Evolutionary conservation across 1,140 invertebrate genomes (phyloP).

Genomic region (Polypedilum vanderplanki): DNA sequence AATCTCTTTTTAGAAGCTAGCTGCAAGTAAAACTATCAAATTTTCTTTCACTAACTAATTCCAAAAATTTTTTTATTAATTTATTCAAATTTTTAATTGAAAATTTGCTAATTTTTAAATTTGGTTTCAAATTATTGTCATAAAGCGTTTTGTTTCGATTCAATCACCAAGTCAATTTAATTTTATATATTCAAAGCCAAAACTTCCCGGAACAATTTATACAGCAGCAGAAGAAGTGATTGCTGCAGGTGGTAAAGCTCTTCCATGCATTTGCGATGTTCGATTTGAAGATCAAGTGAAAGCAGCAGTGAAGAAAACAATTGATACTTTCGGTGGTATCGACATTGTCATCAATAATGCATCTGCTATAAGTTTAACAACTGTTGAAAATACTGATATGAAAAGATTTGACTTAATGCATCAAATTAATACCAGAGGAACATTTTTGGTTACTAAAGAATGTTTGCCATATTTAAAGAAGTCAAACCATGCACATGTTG

Average conservation of each 20-base stretch:
- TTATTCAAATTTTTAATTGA: too few relatives aligned
- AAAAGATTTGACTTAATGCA: slow-evolving; percentile 95
- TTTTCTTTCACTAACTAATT: too few relatives aligned
- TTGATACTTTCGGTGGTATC: slow-evolving; percentile 91
- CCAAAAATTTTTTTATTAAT: too few relatives aligned
- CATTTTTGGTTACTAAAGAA: slow-evolving; percentile 86
- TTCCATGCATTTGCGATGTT: slow-evolving; percentile 92
- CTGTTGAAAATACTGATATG: slow-evolving; percentile 83
- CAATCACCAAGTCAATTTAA: too few relatives aligned
- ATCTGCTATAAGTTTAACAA: slow-evolving; percentile 88
- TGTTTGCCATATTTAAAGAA: slow-evolving; percentile 87
- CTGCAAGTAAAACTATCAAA: too few relatives aligned
- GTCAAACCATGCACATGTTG: slow-evolving; percentile 87
- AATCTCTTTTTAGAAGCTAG: too few relatives aligned
- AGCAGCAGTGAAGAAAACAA: slow-evolving; percentile 74
- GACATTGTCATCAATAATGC: slow-evolving; percentile 96
- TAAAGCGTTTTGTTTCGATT: too few relatives aligned
- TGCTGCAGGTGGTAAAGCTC: slow-evolving; percentile 77
- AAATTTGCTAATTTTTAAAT: too few relatives aligned
- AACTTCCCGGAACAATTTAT: slow-evolving; percentile 97
- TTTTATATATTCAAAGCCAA: slow-evolving; percentile 51
- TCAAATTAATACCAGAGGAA: slow-evolving; percentile 83
- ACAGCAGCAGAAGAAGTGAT: slow-evolving; percentile 94
- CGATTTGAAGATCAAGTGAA: slow-evolving; percentile 76
- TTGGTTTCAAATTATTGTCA: too few relatives aligned